phyloP scores from a whole-genome alignment of 2,113 vertebrate species.

The Otis tarda region DNA sequence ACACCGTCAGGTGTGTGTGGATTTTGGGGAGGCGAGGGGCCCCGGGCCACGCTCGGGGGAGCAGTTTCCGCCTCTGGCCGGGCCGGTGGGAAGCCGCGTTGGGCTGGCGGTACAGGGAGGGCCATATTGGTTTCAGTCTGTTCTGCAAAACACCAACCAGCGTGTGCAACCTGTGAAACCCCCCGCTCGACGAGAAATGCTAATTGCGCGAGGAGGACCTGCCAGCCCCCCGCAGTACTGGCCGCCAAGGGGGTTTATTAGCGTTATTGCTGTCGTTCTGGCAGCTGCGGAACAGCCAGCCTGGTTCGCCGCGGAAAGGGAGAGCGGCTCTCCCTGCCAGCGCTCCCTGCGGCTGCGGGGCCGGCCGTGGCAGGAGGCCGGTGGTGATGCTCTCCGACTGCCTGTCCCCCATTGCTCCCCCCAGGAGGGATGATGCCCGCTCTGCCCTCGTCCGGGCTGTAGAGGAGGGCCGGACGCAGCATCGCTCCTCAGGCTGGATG shows the following conservation, averaged over 20 bases:
- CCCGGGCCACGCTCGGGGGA: neutral
- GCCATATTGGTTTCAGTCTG: conserved; percentile 65
- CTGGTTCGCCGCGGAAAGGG: neutral
- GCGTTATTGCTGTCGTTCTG: conserved; percentile 39
- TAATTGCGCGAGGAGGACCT: conserved; percentile 61
- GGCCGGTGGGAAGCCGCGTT: neutral
- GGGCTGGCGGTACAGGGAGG: conserved; percentile 24
- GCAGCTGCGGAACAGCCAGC: conserved; percentile 41
- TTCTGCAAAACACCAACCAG: conserved; percentile 53
- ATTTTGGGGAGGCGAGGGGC: neutral
- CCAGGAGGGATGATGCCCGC: fast-evolving
- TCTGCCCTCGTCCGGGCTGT: neutral
- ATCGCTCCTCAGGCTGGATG: neutral
- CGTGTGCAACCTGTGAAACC: conserved; percentile 53
- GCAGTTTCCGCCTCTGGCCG: neutral
- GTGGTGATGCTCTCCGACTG: fast-evolving
- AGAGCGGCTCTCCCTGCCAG: neutral
- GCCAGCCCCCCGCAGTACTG: conserved; percentile 44
- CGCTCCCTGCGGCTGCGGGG: neutral
- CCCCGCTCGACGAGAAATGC: conserved; percentile 54
- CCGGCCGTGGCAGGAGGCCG: fast-evolving
- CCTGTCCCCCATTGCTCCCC: neutral
- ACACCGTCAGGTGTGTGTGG: neutral
- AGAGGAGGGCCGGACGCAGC: neutral
- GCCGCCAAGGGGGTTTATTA: neutral